Percentiles rank a stretch among this genome's conserved stretches.
phyloP scores from a whole-genome alignment of 1,140 invertebrate genomes.

The Glomeris maerens region DNA sequence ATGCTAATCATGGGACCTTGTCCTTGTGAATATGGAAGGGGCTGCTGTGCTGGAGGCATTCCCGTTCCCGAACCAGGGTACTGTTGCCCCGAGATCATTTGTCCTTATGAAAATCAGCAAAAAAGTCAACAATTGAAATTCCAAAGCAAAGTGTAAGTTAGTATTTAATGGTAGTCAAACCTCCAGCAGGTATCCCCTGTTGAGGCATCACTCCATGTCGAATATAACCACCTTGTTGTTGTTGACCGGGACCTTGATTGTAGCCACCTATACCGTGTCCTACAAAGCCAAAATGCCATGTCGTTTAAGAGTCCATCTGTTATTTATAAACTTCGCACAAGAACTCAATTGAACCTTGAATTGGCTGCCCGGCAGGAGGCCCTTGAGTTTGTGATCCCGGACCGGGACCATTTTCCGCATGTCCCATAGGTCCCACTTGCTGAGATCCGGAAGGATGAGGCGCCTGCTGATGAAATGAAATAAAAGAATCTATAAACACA shows the following conservation, averaged over 20 bases:
- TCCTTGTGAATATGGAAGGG: not conserved
- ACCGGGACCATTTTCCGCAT: not conserved
- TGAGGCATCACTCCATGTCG: not conserved
- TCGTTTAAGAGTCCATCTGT: too few relatives aligned
- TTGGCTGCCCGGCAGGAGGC: not conserved
- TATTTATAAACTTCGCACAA: too few relatives aligned
- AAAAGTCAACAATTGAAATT: not conserved
- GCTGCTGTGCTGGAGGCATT: not conserved
- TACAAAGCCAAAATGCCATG: not conserved
- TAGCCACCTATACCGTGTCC: conserved; percentile 2
- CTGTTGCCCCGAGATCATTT: not conserved
- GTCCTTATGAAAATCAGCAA: not conserved
- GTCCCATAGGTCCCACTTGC: not conserved
- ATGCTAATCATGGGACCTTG: not conserved
- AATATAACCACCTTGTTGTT: not conserved
- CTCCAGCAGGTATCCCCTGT: not conserved
- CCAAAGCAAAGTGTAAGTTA: not conserved
- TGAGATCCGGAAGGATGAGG: too few relatives aligned
- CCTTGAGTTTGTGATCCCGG: not conserved
- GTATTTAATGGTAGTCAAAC: too few relatives aligned
- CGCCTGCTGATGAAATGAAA: too few relatives aligned
- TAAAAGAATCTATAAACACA: too few relatives aligned
- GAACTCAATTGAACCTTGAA: too few relatives aligned
- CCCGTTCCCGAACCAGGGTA: not conserved
- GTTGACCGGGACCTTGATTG: not conserved